These are phyloP conservation scores for Campoletis sonorensis DNA, from an alignment of 1,140 invertebrate genomes.

Conservation along the genomic window DNA sequence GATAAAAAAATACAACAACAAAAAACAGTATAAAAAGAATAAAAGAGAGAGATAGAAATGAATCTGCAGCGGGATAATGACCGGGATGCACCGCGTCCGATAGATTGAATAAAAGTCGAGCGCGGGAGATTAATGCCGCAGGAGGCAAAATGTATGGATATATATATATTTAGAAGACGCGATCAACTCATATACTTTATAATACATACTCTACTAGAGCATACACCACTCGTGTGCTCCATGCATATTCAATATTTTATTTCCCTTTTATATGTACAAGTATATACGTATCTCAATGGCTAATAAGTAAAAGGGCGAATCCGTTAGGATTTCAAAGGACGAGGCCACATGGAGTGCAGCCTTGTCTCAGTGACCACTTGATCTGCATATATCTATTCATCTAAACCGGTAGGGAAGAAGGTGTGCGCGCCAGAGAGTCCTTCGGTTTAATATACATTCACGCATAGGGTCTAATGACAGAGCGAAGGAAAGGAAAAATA, in stretches of 20 bases:
- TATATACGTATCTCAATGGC: not conserved
- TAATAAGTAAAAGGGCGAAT: not conserved
- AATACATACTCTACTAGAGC: not conserved
- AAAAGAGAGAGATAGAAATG: slow-evolving; percentile 25
- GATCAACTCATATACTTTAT: slow-evolving; percentile 27
- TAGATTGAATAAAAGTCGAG: slow-evolving; percentile 52
- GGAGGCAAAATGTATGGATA: not conserved
- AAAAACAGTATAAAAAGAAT: too few species aligned
- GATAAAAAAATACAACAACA: too few species aligned
- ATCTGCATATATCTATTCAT: slow-evolving; percentile 7
- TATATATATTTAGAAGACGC: not conserved
- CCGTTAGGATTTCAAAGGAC: not conserved
- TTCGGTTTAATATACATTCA: not conserved
- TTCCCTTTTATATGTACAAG: slow-evolving; percentile 8
- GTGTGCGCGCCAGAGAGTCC: not conserved
- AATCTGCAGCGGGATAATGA: slow-evolving; percentile 47
- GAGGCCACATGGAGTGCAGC: not conserved
- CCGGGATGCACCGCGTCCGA: slow-evolving; percentile 42
- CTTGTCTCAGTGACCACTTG: not conserved
- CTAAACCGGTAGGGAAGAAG: slow-evolving; percentile 11
- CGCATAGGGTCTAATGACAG: too few species aligned
- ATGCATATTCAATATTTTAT: slow-evolving; percentile 43
- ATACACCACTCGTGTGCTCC: not conserved
- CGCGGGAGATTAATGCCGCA: slow-evolving; percentile 48
- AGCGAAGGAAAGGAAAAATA: too few species aligned